Conservation (phyloP, 64 coral and sea anemone species). For the Orbicella faveolata region DNA sequence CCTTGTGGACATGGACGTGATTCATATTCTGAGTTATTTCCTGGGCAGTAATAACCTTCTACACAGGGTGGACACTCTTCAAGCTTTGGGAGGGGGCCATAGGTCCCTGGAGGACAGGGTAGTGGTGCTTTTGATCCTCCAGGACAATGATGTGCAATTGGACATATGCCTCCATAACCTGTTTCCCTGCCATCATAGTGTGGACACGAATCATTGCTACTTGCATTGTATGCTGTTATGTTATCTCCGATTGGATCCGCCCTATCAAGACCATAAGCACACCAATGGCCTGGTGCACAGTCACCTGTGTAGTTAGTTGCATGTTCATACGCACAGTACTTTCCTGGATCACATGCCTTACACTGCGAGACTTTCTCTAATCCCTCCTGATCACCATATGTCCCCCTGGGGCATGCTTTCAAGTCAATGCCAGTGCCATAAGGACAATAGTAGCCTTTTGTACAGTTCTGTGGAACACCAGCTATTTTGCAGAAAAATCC, state of each 20-base stretch:
- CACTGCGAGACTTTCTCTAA: slow-evolving; percentile 80
- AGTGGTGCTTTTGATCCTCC: slow-evolving; percentile 57
- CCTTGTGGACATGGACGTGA: slow-evolving; percentile 82
- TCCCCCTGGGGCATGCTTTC: slow-evolving; percentile 89
- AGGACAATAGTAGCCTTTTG: slow-evolving; percentile 86
- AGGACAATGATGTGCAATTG: slow-evolving; percentile 79
- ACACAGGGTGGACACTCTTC: slow-evolving; percentile 57
- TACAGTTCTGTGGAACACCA: slow-evolving; percentile 79
- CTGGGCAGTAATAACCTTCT: slow-evolving; percentile 86
- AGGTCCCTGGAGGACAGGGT: slow-evolving; percentile 68
- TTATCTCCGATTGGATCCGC: slow-evolving; percentile 81
- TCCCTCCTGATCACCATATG: slow-evolving; percentile 86
- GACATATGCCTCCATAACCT: slow-evolving; percentile 90
- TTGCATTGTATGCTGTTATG: slow-evolving; percentile 22
- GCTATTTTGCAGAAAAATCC: slow-evolving; percentile 90
- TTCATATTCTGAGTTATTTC: slow-evolving; percentile 73
- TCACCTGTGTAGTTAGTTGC: slow-evolving; percentile 61
- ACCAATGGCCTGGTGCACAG: slow-evolving; percentile 89
- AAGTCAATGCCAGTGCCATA: slow-evolving; percentile 91
- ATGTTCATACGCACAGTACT: slow-evolving; percentile 82
- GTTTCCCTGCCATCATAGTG: slow-evolving; percentile 92
- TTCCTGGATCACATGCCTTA: slow-evolving; percentile 90
- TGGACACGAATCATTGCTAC: slow-evolving; percentile 64
- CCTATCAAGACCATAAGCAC: slow-evolving; percentile 89
- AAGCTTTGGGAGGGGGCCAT: slow-evolving; percentile 73